These are phyloP conservation scores for Anas platyrhynchos DNA, from an alignment of 2,113 vertebrate species.

Conservation along the genomic window DNA sequence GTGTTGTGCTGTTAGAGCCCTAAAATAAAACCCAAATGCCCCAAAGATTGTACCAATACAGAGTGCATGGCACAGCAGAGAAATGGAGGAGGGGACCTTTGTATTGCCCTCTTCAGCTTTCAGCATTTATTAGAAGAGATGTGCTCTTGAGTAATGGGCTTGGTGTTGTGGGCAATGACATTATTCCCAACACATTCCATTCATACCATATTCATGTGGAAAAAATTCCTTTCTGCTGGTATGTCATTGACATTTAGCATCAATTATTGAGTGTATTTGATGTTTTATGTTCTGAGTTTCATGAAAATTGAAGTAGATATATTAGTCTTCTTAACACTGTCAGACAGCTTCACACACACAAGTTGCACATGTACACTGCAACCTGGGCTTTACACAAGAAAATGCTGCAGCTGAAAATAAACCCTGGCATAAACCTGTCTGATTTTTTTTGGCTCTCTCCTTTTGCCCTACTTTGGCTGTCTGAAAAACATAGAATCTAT, in stretches of 20 bases:
- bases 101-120: background rate
- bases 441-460: background rate
- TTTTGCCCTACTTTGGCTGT: background rate
- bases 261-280: background rate
- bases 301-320: background rate
- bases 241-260: slow-evolving; percentile 10
- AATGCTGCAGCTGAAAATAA: slow-evolving; percentile 11
- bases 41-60: background rate
- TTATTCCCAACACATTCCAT: background rate
- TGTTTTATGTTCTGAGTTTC: background rate
- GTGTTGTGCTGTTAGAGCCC: background rate
- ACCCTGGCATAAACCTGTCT: background rate
- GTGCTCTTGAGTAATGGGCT: background rate
- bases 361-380: background rate
- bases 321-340: background rate
- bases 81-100: background rate
- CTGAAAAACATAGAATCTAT: slow-evolving; percentile 22
- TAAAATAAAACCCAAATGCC: background rate
- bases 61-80: background rate
- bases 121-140: background rate
- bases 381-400: background rate
- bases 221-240: slow-evolving; percentile 31
- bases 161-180: background rate
- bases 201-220: background rate
- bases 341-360: background rate